Evolutionary conservation across 2,113 vertebrate species (phyloP), one percentile per base, ranked within the genome.

Genomic region (Pagrus major): DNA sequence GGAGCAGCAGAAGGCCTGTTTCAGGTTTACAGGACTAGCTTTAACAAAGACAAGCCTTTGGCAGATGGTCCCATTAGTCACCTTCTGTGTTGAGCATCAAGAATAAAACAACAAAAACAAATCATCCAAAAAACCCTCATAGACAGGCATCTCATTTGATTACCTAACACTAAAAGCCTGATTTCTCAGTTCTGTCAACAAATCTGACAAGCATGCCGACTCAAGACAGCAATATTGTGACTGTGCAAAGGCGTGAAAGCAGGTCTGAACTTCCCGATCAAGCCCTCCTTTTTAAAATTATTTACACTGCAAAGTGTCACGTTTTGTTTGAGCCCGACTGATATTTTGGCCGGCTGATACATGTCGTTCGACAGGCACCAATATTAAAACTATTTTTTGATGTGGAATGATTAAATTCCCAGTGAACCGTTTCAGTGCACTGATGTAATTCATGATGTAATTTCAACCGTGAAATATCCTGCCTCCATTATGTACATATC

Each of bases 11-110:
- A 6, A 2, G 56, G 58, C 3, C 42, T 37, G 58, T 75, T 68
- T 39, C 66, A 77, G 55, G 55, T 71, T 25, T 54, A 74, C 46
- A 58, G 18, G 6, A 61, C 41, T 35, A 18, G 41, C 42, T 54
- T 49, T 1, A 56, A 35, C 31, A 49, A 46, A 42, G 5, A 69
- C 39, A 5, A 42, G 16, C 15, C 6, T 52, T 67, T 49, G n/a
- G 60, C 63, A 59, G 71, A 58, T 1, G 44, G 6, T 67, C 8
- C 21, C 2, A 6, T 7, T 44, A 59, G 66, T 78, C 82, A 82
- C 72, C 83, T 81, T 88, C 80, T 58, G 42, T 55, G 74, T 31
- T 72, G 60, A 42, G 71, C 44, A 37, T 5, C 6, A 47, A 49
- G 20, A 65, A 35, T 15, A 27, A 18, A 21, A n/a, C 16, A 4